Conservation (phyloP, 2,888 invertebrate species). For the Ceramica pisi region DNA sequence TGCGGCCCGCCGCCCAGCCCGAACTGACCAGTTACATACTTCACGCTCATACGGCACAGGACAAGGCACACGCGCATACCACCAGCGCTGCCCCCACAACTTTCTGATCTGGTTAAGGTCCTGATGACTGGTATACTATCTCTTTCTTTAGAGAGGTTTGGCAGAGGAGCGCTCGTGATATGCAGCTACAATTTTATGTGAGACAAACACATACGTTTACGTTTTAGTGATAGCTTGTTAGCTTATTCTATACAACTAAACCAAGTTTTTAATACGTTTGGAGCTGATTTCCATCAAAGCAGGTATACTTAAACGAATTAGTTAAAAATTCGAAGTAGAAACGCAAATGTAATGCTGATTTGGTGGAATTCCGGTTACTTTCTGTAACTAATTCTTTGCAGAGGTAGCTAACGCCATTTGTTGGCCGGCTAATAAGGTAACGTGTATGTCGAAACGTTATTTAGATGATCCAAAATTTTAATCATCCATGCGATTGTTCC, state of each 20-base stretch:
- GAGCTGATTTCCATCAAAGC: too few relatives aligned
- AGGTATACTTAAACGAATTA: too few relatives aligned
- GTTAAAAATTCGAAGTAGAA: too few relatives aligned
- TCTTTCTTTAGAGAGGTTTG: background rate
- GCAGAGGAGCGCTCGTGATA: constrained; percentile 23
- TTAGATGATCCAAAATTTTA: background rate
- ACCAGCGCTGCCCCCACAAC: too few relatives aligned
- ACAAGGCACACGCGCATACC: background rate
- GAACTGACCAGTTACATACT: constrained; percentile 83
- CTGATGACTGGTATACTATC: background rate
- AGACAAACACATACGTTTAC: constrained; percentile 13
- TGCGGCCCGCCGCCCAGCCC: constrained; percentile 87
- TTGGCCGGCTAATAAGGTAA: background rate
- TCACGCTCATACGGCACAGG: constrained; percentile 1
- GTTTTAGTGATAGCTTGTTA: background rate
- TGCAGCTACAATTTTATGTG: constrained; percentile 7
- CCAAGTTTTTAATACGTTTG: too few relatives aligned
- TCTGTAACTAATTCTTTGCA: too few relatives aligned
- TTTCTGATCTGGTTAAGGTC: background rate
- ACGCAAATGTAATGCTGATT: too few relatives aligned
- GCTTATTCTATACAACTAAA: background rate
- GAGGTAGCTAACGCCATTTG: background rate
- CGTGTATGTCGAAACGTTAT: constrained; percentile 8
- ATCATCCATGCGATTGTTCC: too few relatives aligned
- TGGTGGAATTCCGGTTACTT: too few relatives aligned